Evolutionary conservation across 2,797 vertebrate genomes (phyloP), one percentile per base, ranked within the genome.

Genomic region (Propithecus perrieri): DNA sequence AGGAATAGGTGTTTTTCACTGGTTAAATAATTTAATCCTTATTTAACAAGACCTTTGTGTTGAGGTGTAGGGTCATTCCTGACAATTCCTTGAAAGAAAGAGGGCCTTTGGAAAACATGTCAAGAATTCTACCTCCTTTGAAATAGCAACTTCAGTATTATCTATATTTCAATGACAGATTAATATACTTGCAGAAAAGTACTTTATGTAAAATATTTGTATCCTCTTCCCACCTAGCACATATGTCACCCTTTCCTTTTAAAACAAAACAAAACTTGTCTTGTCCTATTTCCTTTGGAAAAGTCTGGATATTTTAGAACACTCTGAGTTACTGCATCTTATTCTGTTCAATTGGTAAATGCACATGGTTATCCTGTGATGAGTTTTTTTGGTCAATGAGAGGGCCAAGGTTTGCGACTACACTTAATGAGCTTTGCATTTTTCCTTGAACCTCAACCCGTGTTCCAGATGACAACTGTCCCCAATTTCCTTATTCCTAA

Each of bases 121-220:
- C 5, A 75, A 95, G 26, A 72, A 89, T 81, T 89, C 22, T 6
- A 43, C 41, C 20, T 55, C 17, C 2, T 61, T 83, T 65, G 41
- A 71, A 71, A 83, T 59, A 53, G 0, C 15, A n/a, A 92, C 12
- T 92, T 90, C 3, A 61, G 4, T 17, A 50, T 76, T 80, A 5
- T 43, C 61, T 69, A 12, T 78, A 69, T 96, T 84, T 76, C 41
- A 79, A 67, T 28, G 55, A 81, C 5, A 81, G 78, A 80, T 85
- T 50, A 63, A 48, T 65, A 50, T 0, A 35, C 10, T 89, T 95
- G 41, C 35, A 79, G 80, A 89, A 72, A 89, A 79, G 4, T 7
- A 87, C 30, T 93, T 96, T 48, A 79, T 71, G 55, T 79, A 67
- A 96, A 65, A 72, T 65, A 2, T 57, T 59, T 95, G 30, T 80